Percentiles rank a stretch among this genome's conserved stretches.
Evolutionary conservation across 2,797 vertebrate species (phyloP).

Genomic region (Natrix natrix): DNA sequence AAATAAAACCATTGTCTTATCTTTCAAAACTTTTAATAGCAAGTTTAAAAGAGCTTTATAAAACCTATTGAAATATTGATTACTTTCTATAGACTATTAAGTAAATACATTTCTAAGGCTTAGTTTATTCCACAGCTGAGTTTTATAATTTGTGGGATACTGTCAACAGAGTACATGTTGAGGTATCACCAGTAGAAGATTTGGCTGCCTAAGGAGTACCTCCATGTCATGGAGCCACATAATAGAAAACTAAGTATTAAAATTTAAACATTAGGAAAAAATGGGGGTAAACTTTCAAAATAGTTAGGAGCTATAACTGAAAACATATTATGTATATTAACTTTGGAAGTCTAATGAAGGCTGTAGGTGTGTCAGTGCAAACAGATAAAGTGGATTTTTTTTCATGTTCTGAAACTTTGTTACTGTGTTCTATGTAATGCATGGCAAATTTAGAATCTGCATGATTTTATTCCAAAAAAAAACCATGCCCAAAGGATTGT

Average conservation of each 20-base stretch:
- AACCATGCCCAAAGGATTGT: slow-evolving; percentile 69
- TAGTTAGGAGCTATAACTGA: neutral
- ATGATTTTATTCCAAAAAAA: slow-evolving; percentile 67
- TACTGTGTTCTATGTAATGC: slow-evolving; percentile 60
- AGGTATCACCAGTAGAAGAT: slow-evolving; percentile 34
- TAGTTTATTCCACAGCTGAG: slow-evolving; percentile 13
- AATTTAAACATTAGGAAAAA: slow-evolving; percentile 48
- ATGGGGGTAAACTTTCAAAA: slow-evolving; percentile 52
- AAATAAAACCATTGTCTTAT: neutral
- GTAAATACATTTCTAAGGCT: neutral
- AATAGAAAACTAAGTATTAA: slow-evolving; percentile 45
- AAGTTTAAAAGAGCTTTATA: neutral
- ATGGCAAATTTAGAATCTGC: slow-evolving; percentile 67
- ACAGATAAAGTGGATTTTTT: slow-evolving; percentile 62
- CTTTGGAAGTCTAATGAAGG: neutral
- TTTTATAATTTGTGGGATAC: slow-evolving; percentile 45
- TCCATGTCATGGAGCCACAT: neutral
- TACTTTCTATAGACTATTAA: neutral
- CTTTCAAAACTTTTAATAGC: neutral
- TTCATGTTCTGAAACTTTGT: slow-evolving; percentile 62
- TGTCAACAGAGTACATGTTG: slow-evolving; percentile 30
- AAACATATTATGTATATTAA: neutral
- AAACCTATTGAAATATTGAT: neutral
- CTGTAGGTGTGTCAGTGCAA: slow-evolving; percentile 49
- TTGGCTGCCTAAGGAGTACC: slow-evolving; percentile 17